phyloP scores from a whole-genome alignment of 2,888 invertebrate genomes.

The Chrysodeixis includens region DNA sequence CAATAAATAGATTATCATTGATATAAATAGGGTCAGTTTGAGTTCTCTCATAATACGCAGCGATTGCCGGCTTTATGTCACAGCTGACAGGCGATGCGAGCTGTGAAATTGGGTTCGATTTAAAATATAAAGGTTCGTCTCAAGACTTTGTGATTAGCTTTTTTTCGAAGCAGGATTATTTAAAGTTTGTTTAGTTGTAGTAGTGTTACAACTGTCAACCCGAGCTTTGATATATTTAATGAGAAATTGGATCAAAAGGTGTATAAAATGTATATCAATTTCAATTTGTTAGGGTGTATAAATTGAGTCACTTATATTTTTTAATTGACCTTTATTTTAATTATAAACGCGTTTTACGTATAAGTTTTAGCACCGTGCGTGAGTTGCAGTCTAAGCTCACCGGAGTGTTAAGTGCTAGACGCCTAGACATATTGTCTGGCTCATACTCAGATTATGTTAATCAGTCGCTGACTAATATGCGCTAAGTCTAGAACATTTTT shows the following conservation, averaged over 20 bases:
- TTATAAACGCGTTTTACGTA: neutral
- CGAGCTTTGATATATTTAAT: constrained; percentile 58
- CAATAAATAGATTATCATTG: constrained; percentile 88
- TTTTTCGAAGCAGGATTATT: constrained; percentile 81
- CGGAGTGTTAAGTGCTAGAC: constrained; percentile 37
- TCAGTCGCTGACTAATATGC: constrained; percentile 41
- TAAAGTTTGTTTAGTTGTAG: constrained; percentile 84
- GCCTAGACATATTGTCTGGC: constrained; percentile 16
- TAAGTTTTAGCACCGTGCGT: neutral
- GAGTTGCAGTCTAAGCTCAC: constrained; percentile 31
- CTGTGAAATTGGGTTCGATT: constrained; percentile 88
- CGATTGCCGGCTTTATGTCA: constrained; percentile 87
- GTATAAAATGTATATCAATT: constrained; percentile 10
- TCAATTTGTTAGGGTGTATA: neutral
- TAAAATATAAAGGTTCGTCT: constrained; percentile 84
- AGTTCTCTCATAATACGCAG: constrained; percentile 83
- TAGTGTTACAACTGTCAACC: constrained; percentile 74
- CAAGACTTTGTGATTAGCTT: constrained; percentile 80
- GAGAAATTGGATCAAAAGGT: constrained; percentile 50
- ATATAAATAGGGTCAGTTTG: constrained; percentile 88
- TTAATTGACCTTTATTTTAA: neutral
- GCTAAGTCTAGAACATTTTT: constrained; percentile 32
- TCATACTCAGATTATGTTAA: constrained; percentile 41
- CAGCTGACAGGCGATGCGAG: constrained; percentile 87
- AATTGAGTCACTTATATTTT: neutral